Base-by-base conservation (phyloP, 2,888 invertebrate genomes). In the Coelopa pilipes region DNA sequence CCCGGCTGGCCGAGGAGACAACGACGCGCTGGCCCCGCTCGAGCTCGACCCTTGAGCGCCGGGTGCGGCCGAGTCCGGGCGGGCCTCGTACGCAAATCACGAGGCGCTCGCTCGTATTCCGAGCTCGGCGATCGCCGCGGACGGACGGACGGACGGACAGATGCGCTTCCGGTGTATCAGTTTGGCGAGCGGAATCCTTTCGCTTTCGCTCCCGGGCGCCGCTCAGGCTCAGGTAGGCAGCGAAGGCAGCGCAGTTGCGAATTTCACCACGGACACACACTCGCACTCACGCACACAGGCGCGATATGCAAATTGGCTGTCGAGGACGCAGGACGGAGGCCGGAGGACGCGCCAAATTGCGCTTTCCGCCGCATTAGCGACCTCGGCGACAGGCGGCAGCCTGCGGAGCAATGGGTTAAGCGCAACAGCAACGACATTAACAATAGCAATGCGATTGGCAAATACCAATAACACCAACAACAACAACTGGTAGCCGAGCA, bases 291-390 rank as follows among this genome's bases (percentile, higher is more conserved):
- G 15, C 13, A 68, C 60, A 45, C 57, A 45, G 19, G 57, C 15
- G 17, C 15, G 70, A 67, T 75, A 75, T 73, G 75, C 75, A 72
- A 75, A 75, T 75, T 59, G 69, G 47, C 49, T 72, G 59, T 34
- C 47, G 66, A 74, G 49, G 72, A n/a, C n/a, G n/a, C n/a, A n/a
- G n/a, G n/a, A 4, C 34, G 34, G 4, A 2, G 34, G 34, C 34
- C 34, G 34, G 34, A 34, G 34, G 34, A 65, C 69, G 73, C 74
- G 70, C 75, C 62, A 77, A 79, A 80, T 82, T 82, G 81, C 81
- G 80, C 81, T 82, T 82, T 75, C 78, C 78, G 76, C 76, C 73
- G 75, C 66, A 60, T n/a, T 24, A 34, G 24, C 11, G 13, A 34
- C 21, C 21, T 57, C 11, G 12, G 19, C 19, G 17, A 17, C 21